A percentile compares a stretch with the other conserved stretches of the same genome.
These are phyloP conservation scores for Masticophis lateralis DNA, from an alignment of 2,797 vertebrate species.

Conservation along the genomic window DNA sequence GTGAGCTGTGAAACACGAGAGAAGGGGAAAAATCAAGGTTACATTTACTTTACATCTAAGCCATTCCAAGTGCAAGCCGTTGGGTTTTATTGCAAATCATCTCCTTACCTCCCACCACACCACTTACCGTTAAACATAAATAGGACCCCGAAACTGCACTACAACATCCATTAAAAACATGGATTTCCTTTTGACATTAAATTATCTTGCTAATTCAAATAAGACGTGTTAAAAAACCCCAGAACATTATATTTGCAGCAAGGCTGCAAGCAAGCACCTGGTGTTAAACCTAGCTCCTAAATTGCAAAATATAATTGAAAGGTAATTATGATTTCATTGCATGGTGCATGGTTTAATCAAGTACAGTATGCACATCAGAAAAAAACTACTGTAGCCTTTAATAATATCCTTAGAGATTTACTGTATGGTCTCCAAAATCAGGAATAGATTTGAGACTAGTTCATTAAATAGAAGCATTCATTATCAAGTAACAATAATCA, in stretches of 20 bases:
- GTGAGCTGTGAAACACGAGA: not conserved
- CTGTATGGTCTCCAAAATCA: not conserved
- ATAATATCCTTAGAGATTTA: not conserved
- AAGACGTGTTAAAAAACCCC: not conserved
- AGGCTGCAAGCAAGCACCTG: conserved; percentile 6
- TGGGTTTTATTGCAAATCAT: not conserved
- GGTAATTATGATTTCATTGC: conserved; percentile 23
- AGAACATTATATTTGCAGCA: not conserved
- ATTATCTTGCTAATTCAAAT: conserved; percentile 10
- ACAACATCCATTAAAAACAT: conserved; percentile 13
- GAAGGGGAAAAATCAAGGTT: not conserved
- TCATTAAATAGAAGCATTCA: not conserved
- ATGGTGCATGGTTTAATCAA: conserved; percentile 19
- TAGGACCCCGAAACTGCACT: not conserved
- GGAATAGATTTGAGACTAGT: not conserved
- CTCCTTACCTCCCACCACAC: not conserved
- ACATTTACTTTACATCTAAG: not conserved
- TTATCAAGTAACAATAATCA: not conserved
- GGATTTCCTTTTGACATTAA: conserved; percentile 19
- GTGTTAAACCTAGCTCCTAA: conserved; percentile 16
- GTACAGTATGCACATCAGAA: conserved; percentile 9
- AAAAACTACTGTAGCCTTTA: not conserved
- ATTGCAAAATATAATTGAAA: conserved; percentile 27
- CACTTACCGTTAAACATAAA: not conserved
- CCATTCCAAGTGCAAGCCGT: not conserved